Percentiles rank a stretch among this genome's conserved stretches.
Conservation (phyloP, 2,888 invertebrate species). For the Mesodorylaimus sp. region DNA sequence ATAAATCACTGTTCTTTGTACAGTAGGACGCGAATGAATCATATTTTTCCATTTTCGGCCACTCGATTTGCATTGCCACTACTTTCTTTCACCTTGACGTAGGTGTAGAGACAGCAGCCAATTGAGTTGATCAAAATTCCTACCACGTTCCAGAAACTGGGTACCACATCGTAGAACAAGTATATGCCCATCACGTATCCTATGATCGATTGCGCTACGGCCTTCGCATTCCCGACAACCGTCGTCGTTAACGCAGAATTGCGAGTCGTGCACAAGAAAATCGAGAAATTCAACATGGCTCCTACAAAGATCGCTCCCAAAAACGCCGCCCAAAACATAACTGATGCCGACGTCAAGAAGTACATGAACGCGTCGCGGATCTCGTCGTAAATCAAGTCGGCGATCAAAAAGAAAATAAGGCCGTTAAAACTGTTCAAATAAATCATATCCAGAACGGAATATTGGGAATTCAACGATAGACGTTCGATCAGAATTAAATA, state of each 20-base stretch:
- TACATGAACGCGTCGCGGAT: slow-evolving; percentile 27
- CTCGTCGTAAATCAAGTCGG: slow-evolving; percentile 26
- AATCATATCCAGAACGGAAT: slow-evolving; percentile 17
- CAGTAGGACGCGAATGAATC: too few relatives aligned
- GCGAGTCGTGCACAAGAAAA: slow-evolving; percentile 16
- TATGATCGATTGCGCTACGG: slow-evolving; percentile 19
- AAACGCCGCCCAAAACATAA: slow-evolving; percentile 15
- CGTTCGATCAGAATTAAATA: slow-evolving; percentile 16
- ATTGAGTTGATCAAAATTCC: slow-evolving; percentile 13
- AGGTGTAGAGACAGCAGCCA: slow-evolving; percentile 2
- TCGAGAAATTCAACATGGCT: slow-evolving; percentile 14
- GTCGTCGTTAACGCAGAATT: slow-evolving; percentile 18
- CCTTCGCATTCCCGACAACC: slow-evolving; percentile 19
- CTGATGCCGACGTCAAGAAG: slow-evolving; percentile 21
- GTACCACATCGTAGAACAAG: slow-evolving; percentile 23
- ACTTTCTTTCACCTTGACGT: too few relatives aligned
- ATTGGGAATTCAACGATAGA: slow-evolving; percentile 1
- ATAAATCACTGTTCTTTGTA: too few relatives aligned
- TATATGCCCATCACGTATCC: slow-evolving; percentile 21
- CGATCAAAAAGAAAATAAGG: slow-evolving; percentile 22
- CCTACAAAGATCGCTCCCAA: slow-evolving; percentile 12
- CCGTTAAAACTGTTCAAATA: slow-evolving; percentile 27
- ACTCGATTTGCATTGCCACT: too few relatives aligned
- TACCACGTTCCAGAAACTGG: slow-evolving; percentile 17
- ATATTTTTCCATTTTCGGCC: too few relatives aligned